Percentiles rank a stretch among this genome's conserved stretches.
These are phyloP conservation scores for Helarctos malayanus DNA, from an alignment of 2,797 vertebrate species.

Conservation along the genomic window DNA sequence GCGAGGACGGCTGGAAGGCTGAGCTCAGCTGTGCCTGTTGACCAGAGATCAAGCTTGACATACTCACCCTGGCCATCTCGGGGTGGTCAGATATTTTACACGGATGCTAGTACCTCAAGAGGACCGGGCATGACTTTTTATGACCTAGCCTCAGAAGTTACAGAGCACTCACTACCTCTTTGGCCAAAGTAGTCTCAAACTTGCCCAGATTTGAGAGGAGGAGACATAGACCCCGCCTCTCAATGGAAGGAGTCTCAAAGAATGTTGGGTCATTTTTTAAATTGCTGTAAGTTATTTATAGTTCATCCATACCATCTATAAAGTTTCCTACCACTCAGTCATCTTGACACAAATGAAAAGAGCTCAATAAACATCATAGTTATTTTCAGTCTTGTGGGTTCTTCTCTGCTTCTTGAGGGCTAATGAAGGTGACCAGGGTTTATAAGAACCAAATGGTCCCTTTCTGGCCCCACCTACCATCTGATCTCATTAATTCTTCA, in stretches of 20 bases:
- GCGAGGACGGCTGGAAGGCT: background rate
- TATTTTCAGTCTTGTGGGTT: background rate
- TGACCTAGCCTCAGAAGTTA: background rate
- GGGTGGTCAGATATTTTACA: background rate
- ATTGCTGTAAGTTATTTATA: background rate
- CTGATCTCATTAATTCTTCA: background rate
- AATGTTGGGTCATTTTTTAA: background rate
- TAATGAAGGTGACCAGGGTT: background rate
- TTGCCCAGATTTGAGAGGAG: background rate
- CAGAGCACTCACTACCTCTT: background rate
- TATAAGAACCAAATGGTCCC: background rate
- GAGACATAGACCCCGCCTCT: background rate
- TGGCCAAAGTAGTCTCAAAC: background rate
- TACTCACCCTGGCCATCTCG: background rate
- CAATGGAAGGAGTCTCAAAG: background rate
- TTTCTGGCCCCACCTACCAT: background rate
- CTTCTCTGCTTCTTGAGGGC: background rate
- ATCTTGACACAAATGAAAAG: conserved; percentile 17
- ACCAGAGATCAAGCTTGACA: background rate
- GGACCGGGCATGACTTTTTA: background rate
- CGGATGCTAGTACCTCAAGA: background rate
- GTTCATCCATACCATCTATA: background rate
- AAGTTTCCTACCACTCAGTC: background rate
- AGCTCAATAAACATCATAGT: background rate
- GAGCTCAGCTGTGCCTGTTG: background rate